Percentiles rank a stretch among this genome's conserved stretches.
These are phyloP conservation scores for Ophion slaviceki DNA, from an alignment of 2,888 invertebrate species.

Conservation along the genomic window DNA sequence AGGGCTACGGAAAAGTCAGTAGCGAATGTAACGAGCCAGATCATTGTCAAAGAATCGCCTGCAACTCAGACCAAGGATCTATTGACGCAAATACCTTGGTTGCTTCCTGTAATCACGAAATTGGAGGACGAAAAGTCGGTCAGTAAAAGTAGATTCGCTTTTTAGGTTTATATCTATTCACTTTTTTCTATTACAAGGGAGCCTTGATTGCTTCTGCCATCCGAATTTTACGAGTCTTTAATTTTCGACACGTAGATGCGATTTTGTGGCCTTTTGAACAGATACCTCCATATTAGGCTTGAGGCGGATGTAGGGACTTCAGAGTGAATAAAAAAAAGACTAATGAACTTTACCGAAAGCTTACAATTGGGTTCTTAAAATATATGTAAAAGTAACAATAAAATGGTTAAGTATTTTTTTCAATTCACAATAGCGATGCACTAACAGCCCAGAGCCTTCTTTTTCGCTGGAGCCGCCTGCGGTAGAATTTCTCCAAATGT, in stretches of 20 bases:
- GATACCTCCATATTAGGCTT: too few relatives aligned
- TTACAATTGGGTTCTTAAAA: too few relatives aligned
- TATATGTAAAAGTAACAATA: too few relatives aligned
- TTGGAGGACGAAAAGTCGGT: constrained; percentile 71
- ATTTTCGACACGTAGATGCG: not conserved
- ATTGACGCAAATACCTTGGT: constrained; percentile 63
- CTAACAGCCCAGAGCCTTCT: too few relatives aligned
- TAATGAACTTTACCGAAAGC: too few relatives aligned
- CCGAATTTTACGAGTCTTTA: not conserved
- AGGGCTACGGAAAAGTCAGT: not conserved
- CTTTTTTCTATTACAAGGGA: not conserved
- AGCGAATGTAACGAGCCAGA: not conserved
- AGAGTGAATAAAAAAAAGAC: too few relatives aligned
- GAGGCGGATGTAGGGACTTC: too few relatives aligned
- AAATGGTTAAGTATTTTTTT: too few relatives aligned
- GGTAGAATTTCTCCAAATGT: not conserved
- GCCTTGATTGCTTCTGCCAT: not conserved
- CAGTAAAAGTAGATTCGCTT: constrained; percentile 42
- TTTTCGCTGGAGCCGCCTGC: too few relatives aligned
- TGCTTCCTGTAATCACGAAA: constrained; percentile 72
- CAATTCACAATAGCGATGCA: too few relatives aligned
- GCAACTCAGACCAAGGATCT: constrained; percentile 12
- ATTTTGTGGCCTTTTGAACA: not conserved
- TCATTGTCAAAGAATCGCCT: constrained; percentile 9
- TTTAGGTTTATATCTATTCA: not conserved